A percentile compares a stretch with the other conserved stretches of the same genome.
phyloP scores from a whole-genome alignment of 2,888 invertebrate genomes.

The Geophilus truncorum region DNA sequence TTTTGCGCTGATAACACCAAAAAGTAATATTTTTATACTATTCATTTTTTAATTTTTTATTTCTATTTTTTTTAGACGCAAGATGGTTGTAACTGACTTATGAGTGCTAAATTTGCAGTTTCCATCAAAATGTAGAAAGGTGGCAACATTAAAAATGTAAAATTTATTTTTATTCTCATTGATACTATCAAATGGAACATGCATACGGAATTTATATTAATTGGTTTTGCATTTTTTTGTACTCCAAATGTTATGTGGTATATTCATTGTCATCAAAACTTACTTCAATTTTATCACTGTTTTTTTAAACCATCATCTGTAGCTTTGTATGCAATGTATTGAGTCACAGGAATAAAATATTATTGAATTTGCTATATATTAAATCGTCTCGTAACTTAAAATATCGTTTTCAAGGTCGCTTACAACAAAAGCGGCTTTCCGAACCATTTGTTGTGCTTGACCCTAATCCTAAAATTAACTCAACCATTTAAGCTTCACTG shows the following conservation, averaged over 20 bases:
- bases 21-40: neutral
- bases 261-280: neutral
- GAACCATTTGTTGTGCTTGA: neutral
- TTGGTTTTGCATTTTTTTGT: neutral
- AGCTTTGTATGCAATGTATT: neutral
- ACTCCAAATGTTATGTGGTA: neutral
- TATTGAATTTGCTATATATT: neutral
- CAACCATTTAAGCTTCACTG: neutral
- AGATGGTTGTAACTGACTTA: neutral
- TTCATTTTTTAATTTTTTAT: neutral
- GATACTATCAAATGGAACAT: too few relatives aligned
- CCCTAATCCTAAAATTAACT: neutral
- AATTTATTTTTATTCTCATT: too few relatives aligned
- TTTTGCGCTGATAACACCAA: neutral
- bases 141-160: neutral
- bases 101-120: neutral
- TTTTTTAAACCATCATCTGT: neutral
- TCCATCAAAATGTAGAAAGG: neutral
- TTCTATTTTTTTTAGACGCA: neutral
- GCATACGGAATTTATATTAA: too few relatives aligned
- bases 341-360: neutral
- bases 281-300: neutral
- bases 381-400: too few relatives aligned
- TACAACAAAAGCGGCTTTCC: neutral
- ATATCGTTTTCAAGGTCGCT: neutral